Percentiles rank a stretch among this genome's conserved stretches.
These are phyloP conservation scores for Drosophila mimetica DNA, from an alignment of 2,888 invertebrate genomes.

Conservation along the genomic window DNA sequence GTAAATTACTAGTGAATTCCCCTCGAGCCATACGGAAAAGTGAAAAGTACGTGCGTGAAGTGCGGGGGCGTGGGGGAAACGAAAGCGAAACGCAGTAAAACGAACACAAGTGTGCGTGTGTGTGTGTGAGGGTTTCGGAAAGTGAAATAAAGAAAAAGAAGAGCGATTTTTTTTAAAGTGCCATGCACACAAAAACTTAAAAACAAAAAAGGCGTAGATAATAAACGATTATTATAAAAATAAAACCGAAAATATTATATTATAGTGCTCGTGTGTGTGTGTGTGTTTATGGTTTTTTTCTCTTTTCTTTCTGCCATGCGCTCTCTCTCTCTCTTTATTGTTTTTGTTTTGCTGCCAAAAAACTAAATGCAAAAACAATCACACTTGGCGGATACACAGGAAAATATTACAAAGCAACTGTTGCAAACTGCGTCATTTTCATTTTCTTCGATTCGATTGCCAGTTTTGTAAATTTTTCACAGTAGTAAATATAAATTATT, in stretches of 20 bases:
- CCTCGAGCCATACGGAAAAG: conserved; percentile 1
- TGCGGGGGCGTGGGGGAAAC: neutral
- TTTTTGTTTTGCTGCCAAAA: conserved; percentile 68
- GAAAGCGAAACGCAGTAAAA: conserved; percentile 8
- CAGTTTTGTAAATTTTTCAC: neutral
- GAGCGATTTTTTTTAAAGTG: conserved; percentile 8
- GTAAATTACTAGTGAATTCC: conserved; percentile 8
- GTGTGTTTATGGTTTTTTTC: conserved; percentile 8
- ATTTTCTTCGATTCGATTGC: conserved; percentile 2
- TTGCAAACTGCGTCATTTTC: conserved; percentile 26
- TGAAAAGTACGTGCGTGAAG: neutral
- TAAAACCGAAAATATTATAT: neutral
- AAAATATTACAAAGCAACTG: conserved; percentile 46
- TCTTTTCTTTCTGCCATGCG: conserved; percentile 54
- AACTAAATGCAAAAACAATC: conserved; percentile 31
- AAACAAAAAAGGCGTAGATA: conserved; percentile 8
- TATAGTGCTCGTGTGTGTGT: conserved; percentile 4
- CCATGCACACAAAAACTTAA: neutral
- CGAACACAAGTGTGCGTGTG: conserved; percentile 1
- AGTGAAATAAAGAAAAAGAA: conserved; percentile 13
- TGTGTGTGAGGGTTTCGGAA: conserved; percentile 23
- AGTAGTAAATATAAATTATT: conserved; percentile 28
- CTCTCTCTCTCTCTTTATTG: conserved; percentile 50
- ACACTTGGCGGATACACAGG: conserved; percentile 37
- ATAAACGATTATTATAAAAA: conserved; percentile 17